Conservation (phyloP, 2,888 invertebrate species). For the Darwinula stevensoni region DNA sequence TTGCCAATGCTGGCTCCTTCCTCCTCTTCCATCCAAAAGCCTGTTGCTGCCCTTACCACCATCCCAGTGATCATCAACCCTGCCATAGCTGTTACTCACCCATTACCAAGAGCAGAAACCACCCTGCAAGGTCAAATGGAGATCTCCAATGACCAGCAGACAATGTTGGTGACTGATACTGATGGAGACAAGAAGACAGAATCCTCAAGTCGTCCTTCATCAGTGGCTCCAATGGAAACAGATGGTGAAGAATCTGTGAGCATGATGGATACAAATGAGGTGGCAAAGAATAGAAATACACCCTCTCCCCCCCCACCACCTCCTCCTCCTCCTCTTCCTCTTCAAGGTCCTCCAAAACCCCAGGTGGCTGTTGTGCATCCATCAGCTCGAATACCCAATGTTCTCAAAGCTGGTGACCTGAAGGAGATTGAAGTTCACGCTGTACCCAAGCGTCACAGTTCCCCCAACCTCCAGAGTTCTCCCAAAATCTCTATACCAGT, state of each 20-base stretch:
- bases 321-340: conserved; percentile 8
- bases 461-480: conserved; percentile 3
- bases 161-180: too few relatives aligned
- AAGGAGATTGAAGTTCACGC: too few relatives aligned
- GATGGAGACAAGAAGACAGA: too few relatives aligned
- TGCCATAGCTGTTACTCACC: too few relatives aligned
- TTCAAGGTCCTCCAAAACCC: background rate
- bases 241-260: too few relatives aligned
- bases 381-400: conserved; percentile 5
- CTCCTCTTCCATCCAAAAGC: conserved; percentile 6
- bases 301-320: conserved; percentile 6
- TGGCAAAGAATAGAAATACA: background rate
- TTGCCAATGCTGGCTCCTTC: conserved; percentile 7
- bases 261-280: background rate
- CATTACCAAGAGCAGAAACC: too few relatives aligned
- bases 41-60: background rate
- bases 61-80: background rate
- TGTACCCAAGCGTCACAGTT: background rate
- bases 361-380: background rate
- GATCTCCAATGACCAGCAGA: too few relatives aligned
- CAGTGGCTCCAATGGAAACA: too few relatives aligned
- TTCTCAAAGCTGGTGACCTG: conserved; percentile 3
- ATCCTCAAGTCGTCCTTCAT: too few relatives aligned
- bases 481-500: too few relatives aligned
- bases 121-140: too few relatives aligned